Evolutionary conservation across 2,888 invertebrate genomes (phyloP), one percentile per base, ranked within the genome.

Genomic region (Eurois occulta): DNA sequence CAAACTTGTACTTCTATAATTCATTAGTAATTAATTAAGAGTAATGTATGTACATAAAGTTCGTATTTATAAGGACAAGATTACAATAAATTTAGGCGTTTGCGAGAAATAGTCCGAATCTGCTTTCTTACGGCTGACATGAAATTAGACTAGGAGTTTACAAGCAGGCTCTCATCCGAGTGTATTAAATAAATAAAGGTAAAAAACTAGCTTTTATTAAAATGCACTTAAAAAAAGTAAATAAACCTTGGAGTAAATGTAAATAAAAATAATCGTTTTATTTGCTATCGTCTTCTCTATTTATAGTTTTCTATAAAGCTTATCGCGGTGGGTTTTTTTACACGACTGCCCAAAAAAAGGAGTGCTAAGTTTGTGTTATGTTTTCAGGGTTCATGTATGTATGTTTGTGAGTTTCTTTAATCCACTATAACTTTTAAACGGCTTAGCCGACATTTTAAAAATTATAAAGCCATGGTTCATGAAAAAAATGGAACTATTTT

Each of bases 11-110:
- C 68, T 62, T 69, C 69, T 68, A 81, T 88, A 80, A 79, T 72
- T 87, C 67, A 87, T 70, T 8, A 48, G 72, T 81, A 85, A 88
- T 82, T 86, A 81, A 86, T 72, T 74, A 75, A 52, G 67, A 70
- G 38, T 73, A 55, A 85, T 81, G 75, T n/a, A 32, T 28, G 69
- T 58, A 24, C 38, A 66, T 70, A 72, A 72, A 38, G 18, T 81
- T 75, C 58, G 24, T 55, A 68, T 77, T 55, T 70, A 83, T 60
- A 68, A 35, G 64, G 62, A 62, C 4, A 67, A 58, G 18, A 1
- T 75, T 48, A n/a, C 7, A 62, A 80, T n/a, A n/a, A n/a, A n/a
- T 32, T 68, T 46, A 32, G 10, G 62, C 18, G 67, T 24, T 32
- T 21, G n/a, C 10, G 32, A 35, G 11, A 38, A 52, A 62, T 10